These are phyloP conservation scores for Seira ritae DNA, from an alignment of 2,888 invertebrate genomes.

Conservation along the genomic window DNA sequence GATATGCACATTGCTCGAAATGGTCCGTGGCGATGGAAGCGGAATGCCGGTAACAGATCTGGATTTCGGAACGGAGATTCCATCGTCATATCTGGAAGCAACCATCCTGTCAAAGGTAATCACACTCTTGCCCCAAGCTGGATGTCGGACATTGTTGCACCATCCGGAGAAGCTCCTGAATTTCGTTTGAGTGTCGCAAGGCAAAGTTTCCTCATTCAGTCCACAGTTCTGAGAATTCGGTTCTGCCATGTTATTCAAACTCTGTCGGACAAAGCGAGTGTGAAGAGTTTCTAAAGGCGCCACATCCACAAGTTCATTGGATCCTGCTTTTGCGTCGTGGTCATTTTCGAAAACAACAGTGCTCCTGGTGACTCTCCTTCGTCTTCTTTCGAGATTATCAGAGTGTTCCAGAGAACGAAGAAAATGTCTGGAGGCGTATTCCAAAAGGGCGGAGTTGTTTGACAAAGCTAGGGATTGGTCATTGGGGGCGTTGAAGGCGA, in stretches of 20 bases:
- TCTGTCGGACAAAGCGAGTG: conserved; percentile 40
- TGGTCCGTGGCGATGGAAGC: conserved; percentile 89
- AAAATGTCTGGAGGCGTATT: conserved; percentile 91
- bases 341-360: conserved; percentile 60
- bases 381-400: conserved; percentile 10
- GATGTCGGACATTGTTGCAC: conserved; percentile 91
- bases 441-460: conserved; percentile 90
- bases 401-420: conserved; percentile 80
- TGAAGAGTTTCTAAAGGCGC: conserved; percentile 25
- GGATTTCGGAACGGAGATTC: conserved; percentile 87
- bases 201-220: conserved; percentile 83
- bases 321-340: not conserved
- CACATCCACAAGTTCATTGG: too few relatives aligned
- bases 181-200: conserved; percentile 80
- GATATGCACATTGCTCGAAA: conserved; percentile 93
- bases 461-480: conserved; percentile 88
- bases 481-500: conserved; percentile 93
- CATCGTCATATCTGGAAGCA: conserved; percentile 92
- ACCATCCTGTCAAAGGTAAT: conserved; percentile 90
- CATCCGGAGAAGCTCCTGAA: conserved; percentile 78
- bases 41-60: conserved; percentile 85
- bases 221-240: conserved; percentile 81
- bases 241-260: conserved; percentile 43
- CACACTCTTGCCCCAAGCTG: conserved; percentile 88
- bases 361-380: conserved; percentile 52